Evolutionary conservation across 2,113 vertebrate genomes (phyloP), one percentile per base, ranked within the genome.

Genomic region (Anthoscopus minutus): DNA sequence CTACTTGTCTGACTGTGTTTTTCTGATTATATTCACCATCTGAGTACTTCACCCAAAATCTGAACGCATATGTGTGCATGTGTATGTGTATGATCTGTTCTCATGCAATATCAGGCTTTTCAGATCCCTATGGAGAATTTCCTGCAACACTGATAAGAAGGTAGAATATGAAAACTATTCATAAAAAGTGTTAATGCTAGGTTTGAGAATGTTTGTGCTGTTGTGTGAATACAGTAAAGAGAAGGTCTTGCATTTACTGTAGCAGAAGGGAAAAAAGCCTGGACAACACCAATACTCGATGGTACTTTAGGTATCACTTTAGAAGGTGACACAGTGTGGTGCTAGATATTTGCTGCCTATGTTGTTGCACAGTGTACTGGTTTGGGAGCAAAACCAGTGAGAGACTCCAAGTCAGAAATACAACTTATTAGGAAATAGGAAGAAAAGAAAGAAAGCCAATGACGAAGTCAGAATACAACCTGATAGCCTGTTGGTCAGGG

Each of bases 61-160:
- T 35, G 7, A 42, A 57, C 18, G 35, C 14, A 1, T n/a, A 22
- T 21, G 3, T 7, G 7, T 47, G 21, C 16, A 37, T 1, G 0
- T 1, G 0, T 27, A 9, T 27, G 33, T 10, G 3, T 35, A 25
- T 11, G 5, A 23, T 50, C 35, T 18, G 0, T 78, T 90, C 73
- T 45, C 30, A 60, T 23, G 21, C 13, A 77, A 7, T n/a, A 42
- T 37, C 24, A 84, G 12, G 3, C 28, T 84, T 73, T 73, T 60
- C 53, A 56, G 11, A 40, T 81, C 15, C 7, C n/a, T 23, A 50
- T 33, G 33, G 51, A 79, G n/a, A 58, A 51, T 31, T 69, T 70
- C 9, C 22, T 70, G 66, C 14, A 82, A 14, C 35, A 67, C 11
- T 38, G 31, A 38, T 24, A 21, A 53, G n/a, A 66, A 35, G n/a